Percentiles rank a stretch among this genome's conserved stretches.
Evolutionary conservation across 2,113 vertebrate species (phyloP).

Genomic region (Sclerurus mexicanus): DNA sequence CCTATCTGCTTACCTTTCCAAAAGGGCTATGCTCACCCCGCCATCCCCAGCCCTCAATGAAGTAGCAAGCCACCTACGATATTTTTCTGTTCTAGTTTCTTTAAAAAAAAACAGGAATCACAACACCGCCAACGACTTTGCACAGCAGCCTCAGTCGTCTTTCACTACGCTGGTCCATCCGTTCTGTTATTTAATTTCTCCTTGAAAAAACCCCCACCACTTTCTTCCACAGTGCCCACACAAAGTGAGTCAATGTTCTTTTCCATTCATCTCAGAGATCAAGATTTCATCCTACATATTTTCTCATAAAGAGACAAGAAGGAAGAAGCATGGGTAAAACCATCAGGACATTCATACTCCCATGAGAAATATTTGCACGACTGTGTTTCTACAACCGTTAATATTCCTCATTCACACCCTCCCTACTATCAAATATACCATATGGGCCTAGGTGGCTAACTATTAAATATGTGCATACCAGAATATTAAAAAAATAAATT

Average conservation of each 20-base stretch:
- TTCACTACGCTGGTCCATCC: slow-evolving; percentile 32
- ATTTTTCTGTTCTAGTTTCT: slow-evolving; percentile 50
- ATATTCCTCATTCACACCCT: background rate
- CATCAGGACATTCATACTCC: background rate
- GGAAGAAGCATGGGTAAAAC: background rate
- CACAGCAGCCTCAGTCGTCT: slow-evolving; percentile 1
- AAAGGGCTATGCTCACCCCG: background rate
- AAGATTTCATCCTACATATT: slow-evolving; percentile 44
- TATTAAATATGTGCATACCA: background rate
- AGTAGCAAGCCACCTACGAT: slow-evolving; percentile 37
- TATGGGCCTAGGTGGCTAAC: background rate
- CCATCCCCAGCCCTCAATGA: background rate
- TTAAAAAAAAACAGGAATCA: background rate
- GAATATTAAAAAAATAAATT: background rate
- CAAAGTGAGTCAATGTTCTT: slow-evolving; percentile 59
- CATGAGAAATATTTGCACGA: background rate
- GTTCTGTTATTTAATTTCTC: slow-evolving; percentile 49
- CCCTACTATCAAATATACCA: background rate
- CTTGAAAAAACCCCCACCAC: slow-evolving; percentile 28
- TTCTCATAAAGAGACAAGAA: background rate
- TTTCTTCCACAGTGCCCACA: slow-evolving; percentile 57
- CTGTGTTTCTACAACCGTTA: slow-evolving; percentile 24
- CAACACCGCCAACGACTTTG: slow-evolving; percentile 49
- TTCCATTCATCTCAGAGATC: slow-evolving; percentile 49
- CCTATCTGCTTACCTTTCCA: background rate